These are phyloP conservation scores for Caligus rogercresseyi DNA, from an alignment of 1,140 invertebrate genomes.

Conservation along the genomic window DNA sequence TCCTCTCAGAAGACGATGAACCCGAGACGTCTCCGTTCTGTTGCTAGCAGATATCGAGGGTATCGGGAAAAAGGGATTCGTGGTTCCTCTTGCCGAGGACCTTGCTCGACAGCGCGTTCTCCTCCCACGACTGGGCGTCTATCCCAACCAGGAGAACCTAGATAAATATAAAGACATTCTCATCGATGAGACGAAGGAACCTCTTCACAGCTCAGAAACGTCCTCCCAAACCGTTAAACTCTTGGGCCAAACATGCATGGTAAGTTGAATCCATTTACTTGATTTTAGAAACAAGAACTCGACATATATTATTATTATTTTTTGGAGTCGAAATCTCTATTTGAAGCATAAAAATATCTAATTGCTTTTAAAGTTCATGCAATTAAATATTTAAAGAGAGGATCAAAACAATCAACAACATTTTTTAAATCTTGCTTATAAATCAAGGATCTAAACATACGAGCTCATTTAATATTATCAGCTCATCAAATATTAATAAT, in stretches of 20 bases:
- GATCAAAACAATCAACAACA: too few species aligned
- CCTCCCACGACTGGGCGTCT: background rate
- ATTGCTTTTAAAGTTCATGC: too few species aligned
- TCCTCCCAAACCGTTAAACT: background rate
- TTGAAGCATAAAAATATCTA: too few species aligned
- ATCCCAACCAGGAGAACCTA: background rate
- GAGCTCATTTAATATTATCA: too few species aligned
- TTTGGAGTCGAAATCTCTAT: background rate
- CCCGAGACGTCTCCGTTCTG: background rate
- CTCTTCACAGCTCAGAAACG: background rate
- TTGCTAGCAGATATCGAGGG: background rate
- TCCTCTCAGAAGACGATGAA: background rate
- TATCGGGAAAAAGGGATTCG: background rate
- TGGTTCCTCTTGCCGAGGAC: background rate
- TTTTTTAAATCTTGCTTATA: too few species aligned
- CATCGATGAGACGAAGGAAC: background rate
- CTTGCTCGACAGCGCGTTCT: background rate
- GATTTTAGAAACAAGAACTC: too few species aligned
- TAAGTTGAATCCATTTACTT: too few species aligned
- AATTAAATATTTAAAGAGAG: too few species aligned
- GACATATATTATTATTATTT: background rate
- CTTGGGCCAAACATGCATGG: background rate
- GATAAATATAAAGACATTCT: background rate
- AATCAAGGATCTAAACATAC: too few species aligned
- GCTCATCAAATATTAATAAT: too few species aligned